Evolutionary conservation across 2,888 invertebrate species (phyloP).

Genomic region (Urechis unicinctus): DNA sequence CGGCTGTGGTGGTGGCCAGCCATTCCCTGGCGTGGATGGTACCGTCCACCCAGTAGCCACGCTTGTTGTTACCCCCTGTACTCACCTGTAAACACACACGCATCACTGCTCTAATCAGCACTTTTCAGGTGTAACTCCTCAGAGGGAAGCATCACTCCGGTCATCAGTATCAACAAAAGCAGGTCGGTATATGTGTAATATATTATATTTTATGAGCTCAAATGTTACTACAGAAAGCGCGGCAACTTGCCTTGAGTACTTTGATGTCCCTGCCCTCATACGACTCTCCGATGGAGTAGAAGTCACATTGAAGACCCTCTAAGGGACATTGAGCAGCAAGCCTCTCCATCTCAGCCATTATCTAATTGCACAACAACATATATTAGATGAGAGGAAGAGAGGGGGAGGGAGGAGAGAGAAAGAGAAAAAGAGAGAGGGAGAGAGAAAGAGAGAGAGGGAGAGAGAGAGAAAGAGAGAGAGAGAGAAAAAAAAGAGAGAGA

Average conservation of each 20-base stretch:
- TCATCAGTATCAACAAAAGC: too few relatives aligned
- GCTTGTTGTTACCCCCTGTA: conserved; percentile 7
- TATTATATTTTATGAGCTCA: too few relatives aligned
- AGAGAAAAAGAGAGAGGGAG: not conserved
- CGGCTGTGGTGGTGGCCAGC: conserved; percentile 18
- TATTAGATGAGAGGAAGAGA: too few relatives aligned
- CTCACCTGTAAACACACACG: conserved; percentile 9
- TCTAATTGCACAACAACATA: too few relatives aligned
- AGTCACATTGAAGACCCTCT: conserved; percentile 6
- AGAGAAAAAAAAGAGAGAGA: too few relatives aligned
- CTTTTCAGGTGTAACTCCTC: not conserved
- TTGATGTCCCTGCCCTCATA: conserved; percentile 10
- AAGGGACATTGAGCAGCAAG: conserved; percentile 4
- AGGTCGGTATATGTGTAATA: too few relatives aligned
- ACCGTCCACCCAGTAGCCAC: conserved; percentile 15
- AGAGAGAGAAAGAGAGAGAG: too few relatives aligned
- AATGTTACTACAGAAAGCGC: too few relatives aligned
- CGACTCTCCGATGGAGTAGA: conserved; percentile 14
- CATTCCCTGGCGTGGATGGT: conserved; percentile 21
- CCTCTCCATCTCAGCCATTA: conserved; percentile 8
- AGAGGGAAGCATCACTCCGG: too few relatives aligned
- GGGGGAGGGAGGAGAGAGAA: too few relatives aligned
- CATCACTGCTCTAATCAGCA: too few relatives aligned
- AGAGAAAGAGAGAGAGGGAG: not conserved
- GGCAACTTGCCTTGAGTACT: conserved; percentile 7